Evolutionary conservation across 2,888 invertebrate genomes (phyloP).

Genomic region (Palloptera scutellata): DNA sequence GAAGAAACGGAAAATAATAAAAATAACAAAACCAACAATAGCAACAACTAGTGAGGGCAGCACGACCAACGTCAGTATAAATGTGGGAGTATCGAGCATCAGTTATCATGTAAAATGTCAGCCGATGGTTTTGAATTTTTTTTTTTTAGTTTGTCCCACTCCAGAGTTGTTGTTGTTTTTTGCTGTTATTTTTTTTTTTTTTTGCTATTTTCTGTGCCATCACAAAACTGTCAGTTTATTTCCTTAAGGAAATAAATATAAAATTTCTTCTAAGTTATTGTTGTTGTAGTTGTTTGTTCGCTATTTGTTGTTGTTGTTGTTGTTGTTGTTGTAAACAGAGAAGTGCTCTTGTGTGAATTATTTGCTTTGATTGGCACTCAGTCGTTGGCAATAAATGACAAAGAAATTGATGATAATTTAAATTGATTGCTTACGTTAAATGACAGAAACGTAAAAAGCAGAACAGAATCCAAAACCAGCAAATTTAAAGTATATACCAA

Average conservation of each 20-base stretch:
- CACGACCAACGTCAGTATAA: neutral
- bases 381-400: neutral
- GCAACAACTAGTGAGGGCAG: neutral
- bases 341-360: neutral
- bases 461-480: too few relatives aligned
- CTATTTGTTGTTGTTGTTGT: neutral
- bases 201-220: neutral
- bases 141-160: neutral
- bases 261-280: neutral
- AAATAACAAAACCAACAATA: neutral
- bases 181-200: too few relatives aligned
- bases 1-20: neutral
- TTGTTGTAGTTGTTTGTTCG: neutral
- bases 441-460: too few relatives aligned
- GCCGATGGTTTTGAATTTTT: slow-evolving; percentile 1
- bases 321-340: neutral
- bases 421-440: neutral
- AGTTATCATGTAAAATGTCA: slow-evolving; percentile 9
- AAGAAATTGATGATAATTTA: neutral
- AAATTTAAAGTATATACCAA: too few relatives aligned
- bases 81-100: neutral
- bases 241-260: slow-evolving; percentile 7
- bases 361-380: neutral
- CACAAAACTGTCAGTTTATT: slow-evolving; percentile 5
- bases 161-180: too few relatives aligned